Base-by-base conservation (phyloP, 2,797 vertebrate species). In the Protosalanx chinensis region DNA sequence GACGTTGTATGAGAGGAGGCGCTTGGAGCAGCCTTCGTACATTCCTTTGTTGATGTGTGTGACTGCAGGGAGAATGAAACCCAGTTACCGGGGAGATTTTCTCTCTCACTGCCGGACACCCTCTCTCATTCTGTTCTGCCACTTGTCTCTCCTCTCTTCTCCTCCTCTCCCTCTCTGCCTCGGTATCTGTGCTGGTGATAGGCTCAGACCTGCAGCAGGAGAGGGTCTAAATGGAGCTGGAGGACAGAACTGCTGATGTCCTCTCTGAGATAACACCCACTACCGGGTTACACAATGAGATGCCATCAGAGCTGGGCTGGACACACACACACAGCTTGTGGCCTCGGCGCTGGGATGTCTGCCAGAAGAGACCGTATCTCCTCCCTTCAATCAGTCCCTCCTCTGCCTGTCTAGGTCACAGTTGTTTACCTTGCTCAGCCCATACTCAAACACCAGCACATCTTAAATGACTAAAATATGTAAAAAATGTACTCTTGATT, bases 201-300 rank as follows among this genome's bases (percentile, higher is more conserved):
- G 76, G 68, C 68, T 74, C 71, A 68, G 64, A 5, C 23, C 64
- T 51, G 63, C 35, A 35, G 68, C 30, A 64, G 58, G 33, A 65
- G 33, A 64, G 64, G 59, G 27, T 67, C 41, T 68, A 71, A 68
- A 67, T 71, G 68, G 68, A 74, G 64, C 76, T 68, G 35, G 60
- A 56, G 68, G 64, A 61, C 72, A 41, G 68, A 63, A 53, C 58
- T 68, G 29, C 32, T 68, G 69, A 71, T 74, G 53, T 61, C 29
- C 41, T n/a, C 33, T 41, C 51, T n/a, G 18, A 33, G 72, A 74
- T 78, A 72, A 68, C 64, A 32, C 59, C 23, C 64, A 32, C 59
- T 29, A 68, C 49, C 20, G 60, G 71, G 29, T 71, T 74, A 65
- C 58, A 16, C 29, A 51, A 16, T 12, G 32, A 53, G 51, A 73